Evolutionary conservation across 2,888 invertebrate genomes (phyloP), one percentile per base, ranked within the genome.

Genomic region (Scaptodrosophila latifasciaeformis): DNA sequence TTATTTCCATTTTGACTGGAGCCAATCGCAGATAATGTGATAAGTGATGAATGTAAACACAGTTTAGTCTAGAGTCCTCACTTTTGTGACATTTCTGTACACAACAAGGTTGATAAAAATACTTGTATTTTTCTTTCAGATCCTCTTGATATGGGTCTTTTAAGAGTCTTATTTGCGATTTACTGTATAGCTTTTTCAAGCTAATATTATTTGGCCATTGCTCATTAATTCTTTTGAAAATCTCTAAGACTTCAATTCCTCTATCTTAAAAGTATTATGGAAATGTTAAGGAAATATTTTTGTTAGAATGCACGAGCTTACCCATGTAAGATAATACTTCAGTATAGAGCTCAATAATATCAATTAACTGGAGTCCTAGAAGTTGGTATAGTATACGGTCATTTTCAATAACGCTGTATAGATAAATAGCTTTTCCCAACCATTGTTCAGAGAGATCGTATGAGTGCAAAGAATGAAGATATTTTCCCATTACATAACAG

Each of bases 1-100:
- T 9, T 1, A 67, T 42, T 55, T 81, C 81, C 66, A 74, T 65
- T 69, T 81, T 81, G 0, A 81, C n/a, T 0, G 81, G 81, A 0
- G 77, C 81, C 37, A 81, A 7, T 24, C 24, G 24, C 24, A 24
- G 7, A 24, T 5, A 24, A n/a, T n/a, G n/a, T n/a, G n/a, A n/a
- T n/a, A n/a, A n/a, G n/a, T n/a, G n/a, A n/a, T n/a, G n/a, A n/a
- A n/a, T n/a, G n/a, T n/a, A n/a, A n/a, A n/a, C n/a, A n/a, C n/a
- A n/a, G n/a, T n/a, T n/a, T n/a, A n/a, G n/a, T n/a, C n/a, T n/a
- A n/a, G n/a, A n/a, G n/a, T n/a, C n/a, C n/a, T n/a, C n/a, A n/a
- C n/a, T n/a, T n/a, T n/a, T n/a, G n/a, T n/a, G n/a, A n/a, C n/a
- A n/a, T n/a, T n/a, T n/a, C n/a, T n/a, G n/a, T n/a, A n/a, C n/a